phyloP scores from a whole-genome alignment of 2,113 vertebrate species.

The Sebastes schlegelii region DNA sequence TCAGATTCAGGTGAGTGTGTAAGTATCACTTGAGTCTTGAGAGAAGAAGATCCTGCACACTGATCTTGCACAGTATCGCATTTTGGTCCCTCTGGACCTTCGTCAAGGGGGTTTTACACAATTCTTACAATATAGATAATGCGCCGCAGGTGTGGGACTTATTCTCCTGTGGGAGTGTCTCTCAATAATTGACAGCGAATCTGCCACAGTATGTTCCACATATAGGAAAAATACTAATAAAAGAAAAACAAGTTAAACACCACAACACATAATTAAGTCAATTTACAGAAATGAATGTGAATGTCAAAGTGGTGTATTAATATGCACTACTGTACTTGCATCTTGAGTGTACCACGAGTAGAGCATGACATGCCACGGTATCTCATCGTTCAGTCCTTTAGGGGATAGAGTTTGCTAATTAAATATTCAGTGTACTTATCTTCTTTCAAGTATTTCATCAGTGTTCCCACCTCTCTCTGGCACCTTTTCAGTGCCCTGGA shows the following conservation, averaged over 20 bases:
- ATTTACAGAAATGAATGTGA: background rate
- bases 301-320: background rate
- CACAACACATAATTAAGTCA: background rate
- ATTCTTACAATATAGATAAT: background rate
- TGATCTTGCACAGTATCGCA: background rate
- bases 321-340: background rate
- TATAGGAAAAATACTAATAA: background rate
- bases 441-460: background rate
- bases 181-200: background rate
- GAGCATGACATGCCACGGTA: background rate
- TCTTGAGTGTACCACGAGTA: background rate
- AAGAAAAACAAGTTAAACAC: background rate
- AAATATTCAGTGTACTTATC: background rate
- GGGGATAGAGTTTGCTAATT: background rate
- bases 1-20: background rate
- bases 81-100: background rate
- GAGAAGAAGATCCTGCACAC: background rate
- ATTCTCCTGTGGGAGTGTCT: background rate
- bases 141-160: background rate
- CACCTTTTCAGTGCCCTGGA: background rate
- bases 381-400: background rate
- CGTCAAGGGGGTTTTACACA: background rate
- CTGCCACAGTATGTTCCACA: background rate
- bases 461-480: background rate
- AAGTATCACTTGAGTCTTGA: background rate